Evolutionary conservation across 2,797 vertebrate species (phyloP).

Genomic region (Semotilus atromaculatus): DNA sequence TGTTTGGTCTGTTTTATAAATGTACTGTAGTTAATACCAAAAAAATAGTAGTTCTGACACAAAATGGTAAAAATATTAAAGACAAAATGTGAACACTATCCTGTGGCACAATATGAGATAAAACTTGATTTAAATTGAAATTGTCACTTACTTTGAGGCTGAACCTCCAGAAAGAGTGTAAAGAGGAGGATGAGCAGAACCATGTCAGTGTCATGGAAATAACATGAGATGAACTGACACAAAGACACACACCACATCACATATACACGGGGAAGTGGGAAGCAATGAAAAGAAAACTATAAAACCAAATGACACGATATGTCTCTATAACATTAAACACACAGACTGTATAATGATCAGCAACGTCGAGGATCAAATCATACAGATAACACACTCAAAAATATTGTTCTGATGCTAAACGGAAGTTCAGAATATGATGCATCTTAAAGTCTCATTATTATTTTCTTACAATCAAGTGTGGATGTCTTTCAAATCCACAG

Average conservation of each 20-base stretch:
- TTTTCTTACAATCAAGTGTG: not conserved
- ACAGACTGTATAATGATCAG: not conserved
- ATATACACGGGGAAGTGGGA: not conserved
- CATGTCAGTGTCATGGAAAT: not conserved
- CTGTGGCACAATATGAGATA: not conserved
- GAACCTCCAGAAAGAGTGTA: not conserved
- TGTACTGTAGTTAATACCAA: too few species aligned
- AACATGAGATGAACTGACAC: not conserved
- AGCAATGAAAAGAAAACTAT: not conserved
- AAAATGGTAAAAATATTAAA: too few species aligned
- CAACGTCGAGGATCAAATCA: not conserved
- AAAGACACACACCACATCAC: constrained; percentile 1
- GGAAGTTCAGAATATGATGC: too few species aligned
- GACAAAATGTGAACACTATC: not conserved
- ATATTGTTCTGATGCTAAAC: too few species aligned
- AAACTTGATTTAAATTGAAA: not conserved
- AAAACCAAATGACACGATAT: not conserved
- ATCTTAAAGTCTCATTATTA: not conserved
- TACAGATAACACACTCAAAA: too few species aligned
- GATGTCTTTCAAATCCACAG: not conserved
- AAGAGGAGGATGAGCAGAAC: not conserved
- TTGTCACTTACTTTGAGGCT: not conserved
- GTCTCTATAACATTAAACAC: not conserved
- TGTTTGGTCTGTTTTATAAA: too few species aligned
- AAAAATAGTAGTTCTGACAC: too few species aligned